These are phyloP conservation scores for Geotrypetes seraphini DNA, from an alignment of 2,797 vertebrate genomes.

Conservation along the genomic window DNA sequence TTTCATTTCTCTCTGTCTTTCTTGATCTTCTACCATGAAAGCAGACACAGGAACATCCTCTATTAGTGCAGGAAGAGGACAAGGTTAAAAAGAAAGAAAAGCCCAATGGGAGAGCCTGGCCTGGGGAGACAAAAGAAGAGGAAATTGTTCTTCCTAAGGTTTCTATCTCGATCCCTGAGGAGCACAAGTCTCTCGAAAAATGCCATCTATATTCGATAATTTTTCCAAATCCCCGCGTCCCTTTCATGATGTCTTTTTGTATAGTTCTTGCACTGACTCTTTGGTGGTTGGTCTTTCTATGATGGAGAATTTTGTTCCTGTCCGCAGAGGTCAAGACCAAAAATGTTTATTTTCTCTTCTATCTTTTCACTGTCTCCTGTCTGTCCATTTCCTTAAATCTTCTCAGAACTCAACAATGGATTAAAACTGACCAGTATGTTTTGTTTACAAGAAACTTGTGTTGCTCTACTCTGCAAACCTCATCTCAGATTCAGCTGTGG, in stretches of 20 bases:
- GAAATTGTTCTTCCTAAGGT: constrained; percentile 58
- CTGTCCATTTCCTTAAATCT: no score
- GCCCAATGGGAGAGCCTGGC: constrained; percentile 49
- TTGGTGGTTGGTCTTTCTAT: constrained; percentile 82
- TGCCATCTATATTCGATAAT: constrained; percentile 57
- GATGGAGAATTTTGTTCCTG: no score
- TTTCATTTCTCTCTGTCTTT: constrained; percentile 88
- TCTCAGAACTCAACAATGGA: no score
- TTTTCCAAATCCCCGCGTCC: constrained; percentile 57
- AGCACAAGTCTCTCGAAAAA: constrained; percentile 54
- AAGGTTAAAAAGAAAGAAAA: constrained; percentile 67
- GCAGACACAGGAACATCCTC: constrained; percentile 71
- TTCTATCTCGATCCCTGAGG: constrained; percentile 68
- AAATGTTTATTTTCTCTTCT: no score
- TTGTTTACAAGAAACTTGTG: no score
- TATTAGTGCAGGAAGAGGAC: constrained; percentile 66
- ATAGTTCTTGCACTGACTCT: constrained; percentile 69
- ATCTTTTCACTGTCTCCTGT: no score
- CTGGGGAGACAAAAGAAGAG: constrained; percentile 56
- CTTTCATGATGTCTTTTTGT: constrained; percentile 74
- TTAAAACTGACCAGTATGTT: no score
- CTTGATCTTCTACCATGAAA: constrained; percentile 73
- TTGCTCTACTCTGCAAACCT: no score
- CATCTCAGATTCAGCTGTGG: no score
- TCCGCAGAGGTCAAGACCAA: no score